A percentile compares a stretch with the other conserved stretches of the same genome.
phyloP scores from a whole-genome alignment of 1,140 invertebrate species.

The Eufriesea mexicana region DNA sequence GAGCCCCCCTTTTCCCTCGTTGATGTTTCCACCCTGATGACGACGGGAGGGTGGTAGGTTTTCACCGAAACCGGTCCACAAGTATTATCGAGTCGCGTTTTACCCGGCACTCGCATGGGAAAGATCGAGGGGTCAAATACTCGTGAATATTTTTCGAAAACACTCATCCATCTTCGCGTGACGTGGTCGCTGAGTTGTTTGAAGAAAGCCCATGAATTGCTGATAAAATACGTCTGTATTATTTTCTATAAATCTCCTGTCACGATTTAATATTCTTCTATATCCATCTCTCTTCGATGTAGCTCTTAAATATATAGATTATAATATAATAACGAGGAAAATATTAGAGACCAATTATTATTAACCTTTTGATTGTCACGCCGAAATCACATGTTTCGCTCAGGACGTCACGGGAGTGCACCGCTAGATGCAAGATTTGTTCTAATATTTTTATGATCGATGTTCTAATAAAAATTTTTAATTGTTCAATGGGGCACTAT shows the following conservation, averaged over 20 bases:
- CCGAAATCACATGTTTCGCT: too few relatives aligned
- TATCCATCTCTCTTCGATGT: too few relatives aligned
- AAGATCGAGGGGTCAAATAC: conserved; percentile 42
- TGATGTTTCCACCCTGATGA: conserved; percentile 64
- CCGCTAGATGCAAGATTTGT: too few relatives aligned
- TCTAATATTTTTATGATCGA: too few relatives aligned
- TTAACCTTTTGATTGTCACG: too few relatives aligned
- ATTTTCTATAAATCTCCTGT: neutral
- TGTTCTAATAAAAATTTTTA: too few relatives aligned
- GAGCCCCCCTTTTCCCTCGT: conserved; percentile 19
- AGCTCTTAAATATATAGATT: too few relatives aligned
- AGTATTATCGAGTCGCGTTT: conserved; percentile 61
- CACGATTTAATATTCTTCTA: neutral
- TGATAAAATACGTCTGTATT: neutral
- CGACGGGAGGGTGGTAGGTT: conserved; percentile 59
- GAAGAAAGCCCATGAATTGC: neutral
- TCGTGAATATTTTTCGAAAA: conserved; percentile 48
- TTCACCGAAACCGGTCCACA: conserved; percentile 54
- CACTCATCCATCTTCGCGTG: neutral
- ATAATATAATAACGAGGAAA: too few relatives aligned
- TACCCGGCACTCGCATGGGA: conserved; percentile 52
- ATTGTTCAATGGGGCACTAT: too few relatives aligned
- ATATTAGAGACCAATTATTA: too few relatives aligned
- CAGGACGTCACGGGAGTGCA: too few relatives aligned
- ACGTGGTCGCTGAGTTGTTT: neutral